Base-by-base conservation (phyloP, 2,888 invertebrate genomes). In the Dendrolimus pini region DNA sequence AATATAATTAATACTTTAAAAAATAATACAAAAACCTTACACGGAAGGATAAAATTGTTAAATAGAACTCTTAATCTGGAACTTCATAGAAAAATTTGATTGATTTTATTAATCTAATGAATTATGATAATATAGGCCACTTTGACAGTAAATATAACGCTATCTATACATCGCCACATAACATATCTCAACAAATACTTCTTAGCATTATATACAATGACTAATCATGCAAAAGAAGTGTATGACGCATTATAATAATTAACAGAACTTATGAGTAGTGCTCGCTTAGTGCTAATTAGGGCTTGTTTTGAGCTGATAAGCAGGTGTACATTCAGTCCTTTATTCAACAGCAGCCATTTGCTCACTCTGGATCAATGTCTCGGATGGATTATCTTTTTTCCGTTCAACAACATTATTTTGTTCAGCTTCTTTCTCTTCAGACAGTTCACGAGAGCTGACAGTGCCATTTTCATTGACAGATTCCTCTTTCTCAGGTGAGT, bases 241-340 rank as follows among this genome's bases (percentile, higher is more conserved):
- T 75, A 72, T 71, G 72, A 82, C 79, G 84, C 78, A 75, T 79
- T 77, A 85, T 78, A 83, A 82, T 82, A 83, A 82, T 82, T 83
- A 87, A 84, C 77, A 80, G 73, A 80, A 75, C 82, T 83, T 80
- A 83, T 82, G 80, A 72, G 75, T 75, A 84, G 81, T 82, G 84
- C 81, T 82, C 66, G 82, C 89, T 86, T 89, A 89, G 81, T 84
- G 81, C 87, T 88, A 87, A 69, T 71, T 60, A 74, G 75, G 78
- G 82, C 73, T 74, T 76, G 76, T 75, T 84, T 88, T 88, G 89
- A 89, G 89, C 89, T 86, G 84, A 78, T 72, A 85, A 82, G 84
- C 80, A 76, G 73, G 66, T 69, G 65, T 68, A 67, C 72, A 64
- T 71, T 75, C 75, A 77, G 71, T 75, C 70, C 62, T 66, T 83